A percentile compares a stretch with the other conserved stretches of the same genome.
phyloP scores from a whole-genome alignment of 1,140 invertebrate species.

The Holotrichia oblita region DNA sequence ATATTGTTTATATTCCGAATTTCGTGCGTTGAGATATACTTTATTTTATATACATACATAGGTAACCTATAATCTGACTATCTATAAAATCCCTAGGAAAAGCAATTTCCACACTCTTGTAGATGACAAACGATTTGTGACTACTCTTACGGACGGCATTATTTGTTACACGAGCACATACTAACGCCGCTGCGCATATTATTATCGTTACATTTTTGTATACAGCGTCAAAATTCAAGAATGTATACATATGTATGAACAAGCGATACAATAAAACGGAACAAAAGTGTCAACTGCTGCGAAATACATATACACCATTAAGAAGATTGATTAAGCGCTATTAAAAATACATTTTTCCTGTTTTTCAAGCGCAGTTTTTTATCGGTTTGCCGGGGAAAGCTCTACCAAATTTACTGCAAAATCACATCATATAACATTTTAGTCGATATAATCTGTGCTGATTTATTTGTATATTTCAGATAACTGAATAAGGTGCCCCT shows the following conservation, averaged over 20 bases:
- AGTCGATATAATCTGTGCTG: too few species aligned
- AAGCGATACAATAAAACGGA: not conserved
- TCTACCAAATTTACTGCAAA: not conserved
- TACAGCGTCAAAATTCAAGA: not conserved
- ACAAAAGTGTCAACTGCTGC: not conserved
- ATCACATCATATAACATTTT: too few species aligned
- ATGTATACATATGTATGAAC: not conserved
- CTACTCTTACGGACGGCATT: not conserved
- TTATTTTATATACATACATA: too few species aligned
- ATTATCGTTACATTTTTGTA: not conserved
- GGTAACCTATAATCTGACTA: too few species aligned
- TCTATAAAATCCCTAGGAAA: too few species aligned
- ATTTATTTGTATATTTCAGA: too few species aligned
- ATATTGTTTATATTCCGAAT: too few species aligned
- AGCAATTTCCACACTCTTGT: not conserved
- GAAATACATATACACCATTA: not conserved
- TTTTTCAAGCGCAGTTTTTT: not conserved
- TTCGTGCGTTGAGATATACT: too few species aligned
- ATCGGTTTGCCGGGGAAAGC: not conserved
- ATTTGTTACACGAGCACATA: not conserved
- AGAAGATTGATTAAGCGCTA: slow-evolving; percentile 7
- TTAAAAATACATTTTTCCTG: slow-evolving; percentile 14
- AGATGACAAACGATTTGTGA: not conserved
- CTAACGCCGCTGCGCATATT: not conserved
- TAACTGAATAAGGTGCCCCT: too few species aligned